These are phyloP conservation scores for Leptestheria dahalacensis DNA, from an alignment of 1,140 invertebrate species.

Conservation along the genomic window DNA sequence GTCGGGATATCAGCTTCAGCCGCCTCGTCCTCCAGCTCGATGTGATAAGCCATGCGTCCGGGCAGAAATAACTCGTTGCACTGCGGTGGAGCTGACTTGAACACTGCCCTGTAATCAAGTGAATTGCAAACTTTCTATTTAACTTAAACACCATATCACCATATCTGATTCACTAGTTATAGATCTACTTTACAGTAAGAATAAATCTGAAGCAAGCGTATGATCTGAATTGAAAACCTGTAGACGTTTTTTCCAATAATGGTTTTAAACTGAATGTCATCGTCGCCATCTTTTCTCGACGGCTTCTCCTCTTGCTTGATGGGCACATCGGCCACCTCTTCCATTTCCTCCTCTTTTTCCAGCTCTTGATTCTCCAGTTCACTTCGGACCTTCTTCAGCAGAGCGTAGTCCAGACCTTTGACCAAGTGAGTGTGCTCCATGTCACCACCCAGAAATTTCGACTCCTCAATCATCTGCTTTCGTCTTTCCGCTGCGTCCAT, in stretches of 20 bases:
- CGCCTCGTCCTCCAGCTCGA: constrained; percentile 84
- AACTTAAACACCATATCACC: too few species aligned
- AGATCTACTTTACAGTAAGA: too few species aligned
- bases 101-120: constrained; percentile 25
- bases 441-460: constrained; percentile 99
- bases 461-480: constrained; percentile 93
- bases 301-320: constrained; percentile 36
- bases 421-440: constrained; percentile 99
- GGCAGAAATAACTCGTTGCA: constrained; percentile 90
- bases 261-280: constrained; percentile 66
- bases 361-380: constrained; percentile 64
- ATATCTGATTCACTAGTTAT: too few species aligned
- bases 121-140: background rate
- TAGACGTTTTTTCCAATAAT: constrained; percentile 58
- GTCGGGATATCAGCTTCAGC: constrained; percentile 88
- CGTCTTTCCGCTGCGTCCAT: constrained; percentile 89
- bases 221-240: constrained; percentile 32
- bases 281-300: constrained; percentile 40
- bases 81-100: constrained; percentile 34
- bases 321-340: constrained; percentile 39
- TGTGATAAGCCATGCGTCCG: constrained; percentile 94
- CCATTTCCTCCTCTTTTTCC: constrained; percentile 72
- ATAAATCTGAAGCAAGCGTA: constrained; percentile 17
- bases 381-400: constrained; percentile 79
- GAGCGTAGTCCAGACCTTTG: constrained; percentile 96